Evolutionary conservation across 1,140 invertebrate species (phyloP).

Genomic region (Ceratosolen solmsi): DNA sequence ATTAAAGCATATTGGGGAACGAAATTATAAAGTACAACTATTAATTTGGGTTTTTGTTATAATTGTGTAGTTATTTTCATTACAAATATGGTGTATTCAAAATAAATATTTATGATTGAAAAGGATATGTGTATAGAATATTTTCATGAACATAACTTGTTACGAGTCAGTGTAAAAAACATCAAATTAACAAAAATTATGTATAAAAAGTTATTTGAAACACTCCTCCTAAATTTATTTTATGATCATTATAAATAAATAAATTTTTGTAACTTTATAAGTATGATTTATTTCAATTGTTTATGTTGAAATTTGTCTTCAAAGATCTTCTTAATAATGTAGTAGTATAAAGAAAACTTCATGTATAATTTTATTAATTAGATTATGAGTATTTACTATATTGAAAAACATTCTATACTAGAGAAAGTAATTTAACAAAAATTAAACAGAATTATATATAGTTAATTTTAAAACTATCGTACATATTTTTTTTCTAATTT

Average conservation of each 20-base stretch:
- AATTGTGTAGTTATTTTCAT: constrained; percentile 35
- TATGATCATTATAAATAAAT: not conserved
- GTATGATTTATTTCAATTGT: no score
- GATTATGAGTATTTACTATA: no score
- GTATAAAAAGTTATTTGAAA: not conserved
- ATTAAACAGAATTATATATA: no score
- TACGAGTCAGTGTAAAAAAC: not conserved
- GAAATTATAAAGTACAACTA: not conserved
- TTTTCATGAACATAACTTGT: not conserved
- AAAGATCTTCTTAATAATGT: no score
- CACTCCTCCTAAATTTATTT: not conserved
- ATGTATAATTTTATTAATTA: no score
- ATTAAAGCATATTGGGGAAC: not conserved
- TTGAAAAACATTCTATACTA: no score
- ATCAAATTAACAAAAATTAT: constrained; percentile 4
- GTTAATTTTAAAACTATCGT: no score
- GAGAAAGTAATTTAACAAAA: no score
- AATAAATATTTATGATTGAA: not conserved
- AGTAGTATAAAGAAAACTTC: no score
- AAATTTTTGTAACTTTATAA: not conserved
- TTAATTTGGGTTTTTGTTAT: constrained; percentile 20
- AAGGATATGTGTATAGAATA: not conserved
- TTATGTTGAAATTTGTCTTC: no score
- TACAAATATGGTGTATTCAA: not conserved
- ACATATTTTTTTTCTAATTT: no score